A percentile compares a stretch with the other conserved stretches of the same genome.
Evolutionary conservation across 1,140 invertebrate genomes (phyloP).

Genomic region (Philaenus spumarius): DNA sequence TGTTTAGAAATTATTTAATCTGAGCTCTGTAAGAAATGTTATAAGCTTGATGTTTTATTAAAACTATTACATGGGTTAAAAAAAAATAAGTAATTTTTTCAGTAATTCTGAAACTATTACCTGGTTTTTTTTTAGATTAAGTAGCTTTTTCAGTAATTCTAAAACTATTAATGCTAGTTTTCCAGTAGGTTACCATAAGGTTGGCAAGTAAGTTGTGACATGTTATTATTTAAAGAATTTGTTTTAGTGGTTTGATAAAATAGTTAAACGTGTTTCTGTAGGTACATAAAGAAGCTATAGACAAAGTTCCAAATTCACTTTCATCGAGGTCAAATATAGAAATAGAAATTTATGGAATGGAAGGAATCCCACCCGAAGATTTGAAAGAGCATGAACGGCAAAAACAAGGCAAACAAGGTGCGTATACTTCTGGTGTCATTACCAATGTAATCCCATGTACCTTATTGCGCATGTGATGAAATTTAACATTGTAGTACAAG

Average conservation of each 20-base stretch:
- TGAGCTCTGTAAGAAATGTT: too few species aligned
- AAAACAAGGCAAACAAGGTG: constrained; percentile 45
- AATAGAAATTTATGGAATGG: constrained; percentile 99
- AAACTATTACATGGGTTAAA: too few species aligned
- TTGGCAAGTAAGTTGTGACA: neutral
- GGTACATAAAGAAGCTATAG: constrained; percentile 99
- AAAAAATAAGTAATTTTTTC: too few species aligned
- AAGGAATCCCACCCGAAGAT: constrained; percentile 96
- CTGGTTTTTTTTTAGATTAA: constrained; percentile 6
- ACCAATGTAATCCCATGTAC: too few species aligned
- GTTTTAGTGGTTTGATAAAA: neutral
- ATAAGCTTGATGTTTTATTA: too few species aligned
- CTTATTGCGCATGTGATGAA: too few species aligned
- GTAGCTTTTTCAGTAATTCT: too few species aligned
- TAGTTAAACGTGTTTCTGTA: constrained; percentile 41
- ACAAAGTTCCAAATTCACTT: constrained; percentile 98
- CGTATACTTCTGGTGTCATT: too few species aligned
- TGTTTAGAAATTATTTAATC: too few species aligned
- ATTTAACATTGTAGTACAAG: too few species aligned
- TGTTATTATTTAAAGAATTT: neutral
- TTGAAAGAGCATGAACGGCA: constrained; percentile 89
- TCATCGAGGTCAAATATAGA: constrained; percentile 97
- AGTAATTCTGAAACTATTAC: too few species aligned
- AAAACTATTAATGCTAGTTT: neutral
- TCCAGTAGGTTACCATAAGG: neutral